These are phyloP conservation scores for Cryptotis parvus DNA, from an alignment of 2,113 vertebrate genomes.

Conservation along the genomic window DNA sequence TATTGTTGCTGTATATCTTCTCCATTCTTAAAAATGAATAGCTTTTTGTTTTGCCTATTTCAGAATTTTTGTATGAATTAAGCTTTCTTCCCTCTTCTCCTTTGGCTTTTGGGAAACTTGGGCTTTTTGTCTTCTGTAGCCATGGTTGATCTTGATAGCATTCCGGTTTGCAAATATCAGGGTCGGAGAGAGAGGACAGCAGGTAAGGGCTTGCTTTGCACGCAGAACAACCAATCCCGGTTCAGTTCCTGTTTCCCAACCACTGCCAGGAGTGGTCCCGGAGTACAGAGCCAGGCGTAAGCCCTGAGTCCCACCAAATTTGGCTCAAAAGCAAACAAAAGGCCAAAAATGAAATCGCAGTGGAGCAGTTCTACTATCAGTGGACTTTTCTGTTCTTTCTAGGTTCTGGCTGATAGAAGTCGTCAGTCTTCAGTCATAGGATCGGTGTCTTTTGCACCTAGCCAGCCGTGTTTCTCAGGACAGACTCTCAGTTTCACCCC, in stretches of 20 bases:
- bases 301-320: neutral
- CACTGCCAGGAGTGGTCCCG: too few relatives aligned
- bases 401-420: constrained; percentile 32
- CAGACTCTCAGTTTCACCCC: neutral
- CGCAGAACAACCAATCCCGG: too few relatives aligned
- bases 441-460: neutral
- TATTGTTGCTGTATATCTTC: neutral
- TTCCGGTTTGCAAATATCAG: constrained; percentile 22
- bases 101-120: constrained; percentile 33
- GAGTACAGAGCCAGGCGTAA: neutral
- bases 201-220: neutral
- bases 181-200: neutral
- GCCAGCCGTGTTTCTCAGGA: neutral
- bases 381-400: neutral
- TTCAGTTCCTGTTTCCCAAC: too few relatives aligned
- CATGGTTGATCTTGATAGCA: neutral
- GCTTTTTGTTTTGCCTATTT: constrained; percentile 40
- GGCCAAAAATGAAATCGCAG: too few relatives aligned
- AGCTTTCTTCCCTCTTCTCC: neutral
- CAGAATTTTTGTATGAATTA: constrained; percentile 35
- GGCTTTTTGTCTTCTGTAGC: neutral
- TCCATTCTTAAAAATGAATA: neutral
- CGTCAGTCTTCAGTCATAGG: neutral
- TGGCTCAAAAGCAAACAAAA: neutral
- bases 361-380: too few relatives aligned